Base-by-base conservation (phyloP, 2,797 vertebrate species). In the Artibeus lituratus region DNA sequence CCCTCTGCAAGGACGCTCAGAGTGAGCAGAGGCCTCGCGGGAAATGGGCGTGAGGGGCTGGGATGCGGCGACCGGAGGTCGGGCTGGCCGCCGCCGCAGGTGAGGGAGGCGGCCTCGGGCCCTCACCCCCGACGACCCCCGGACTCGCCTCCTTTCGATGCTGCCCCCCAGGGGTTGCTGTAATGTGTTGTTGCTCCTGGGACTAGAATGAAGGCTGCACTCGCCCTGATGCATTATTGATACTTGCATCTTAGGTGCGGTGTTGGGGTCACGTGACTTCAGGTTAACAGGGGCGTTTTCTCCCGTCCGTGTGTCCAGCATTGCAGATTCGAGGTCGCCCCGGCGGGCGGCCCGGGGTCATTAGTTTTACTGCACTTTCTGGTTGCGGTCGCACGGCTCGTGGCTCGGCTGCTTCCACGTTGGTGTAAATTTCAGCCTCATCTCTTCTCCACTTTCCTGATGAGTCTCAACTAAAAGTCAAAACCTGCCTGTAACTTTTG, bases 101-200 rank as follows among this genome's bases (percentile, higher is more conserved):
- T 14, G 55, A 21, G 6, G 55, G 8, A 32, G 55, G 97, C 95
- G 94, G 94, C 78, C 95, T 82, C 92, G 1, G 47, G 91, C 0
- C 0, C 95, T 97, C 44, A 0, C 32, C 96, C 96, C 93, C 86
- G 95, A 94, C 21, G 77, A 88, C 16, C 96, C 80, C 96, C 74
- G 93, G 74, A n/a, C 80, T 91, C 94, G 87, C 55, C 87, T 62
- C 39, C 96, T 97, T 97, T 97, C 97, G 96, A 97, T 97, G 97
- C 97, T 70, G 65, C 83, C 94, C 87, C 93, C 83, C 73, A n/a
- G 87, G 53, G 87, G 83, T 73, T 88, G 91, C 86, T 94, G 96
- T 97, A 96, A 96, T 87, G 51, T 90, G 97, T 51, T 88, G 70
- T 93, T 90, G 82, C 95, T 85, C 89, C 26, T 78, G 84, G 80